A percentile compares a stretch with the other conserved stretches of the same genome.
Conservation (phyloP, 2,113 vertebrate species). For the Corythoichthys intestinalis region DNA sequence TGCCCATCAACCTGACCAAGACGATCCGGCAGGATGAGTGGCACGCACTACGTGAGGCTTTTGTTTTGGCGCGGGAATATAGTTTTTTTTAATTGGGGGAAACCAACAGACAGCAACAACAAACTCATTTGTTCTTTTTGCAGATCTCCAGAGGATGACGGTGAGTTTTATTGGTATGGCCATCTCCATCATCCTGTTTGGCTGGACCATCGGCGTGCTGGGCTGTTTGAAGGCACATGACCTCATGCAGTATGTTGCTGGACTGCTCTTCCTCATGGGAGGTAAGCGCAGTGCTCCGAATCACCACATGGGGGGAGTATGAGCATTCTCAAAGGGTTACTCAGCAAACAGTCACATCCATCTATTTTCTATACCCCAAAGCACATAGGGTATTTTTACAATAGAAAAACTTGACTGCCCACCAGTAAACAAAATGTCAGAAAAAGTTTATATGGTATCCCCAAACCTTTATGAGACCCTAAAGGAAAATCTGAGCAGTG, state of each 20-base stretch:
- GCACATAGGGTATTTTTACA: neutral
- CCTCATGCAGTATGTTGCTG: slow-evolving; percentile 93
- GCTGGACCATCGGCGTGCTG: slow-evolving; percentile 86
- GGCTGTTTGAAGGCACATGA: slow-evolving; percentile 90
- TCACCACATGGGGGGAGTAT: slow-evolving; percentile 54
- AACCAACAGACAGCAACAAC: neutral
- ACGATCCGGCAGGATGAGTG: slow-evolving; percentile 90
- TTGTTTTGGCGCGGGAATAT: slow-evolving; percentile 3
- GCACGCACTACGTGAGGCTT: slow-evolving; percentile 87
- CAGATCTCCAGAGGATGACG: slow-evolving; percentile 90
- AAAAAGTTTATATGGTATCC: too few relatives aligned
- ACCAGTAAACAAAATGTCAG: neutral
- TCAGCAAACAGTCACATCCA: too few relatives aligned
- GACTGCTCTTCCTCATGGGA: slow-evolving; percentile 93
- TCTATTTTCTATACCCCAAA: neutral
- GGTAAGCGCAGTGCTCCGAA: slow-evolving; percentile 70
- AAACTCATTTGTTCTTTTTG: neutral
- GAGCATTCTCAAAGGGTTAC: slow-evolving; percentile 19
- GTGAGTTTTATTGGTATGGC: slow-evolving; percentile 93
- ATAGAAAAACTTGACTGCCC: too few relatives aligned
- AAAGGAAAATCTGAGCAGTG: too few relatives aligned
- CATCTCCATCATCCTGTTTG: slow-evolving; percentile 88
- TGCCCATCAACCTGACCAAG: slow-evolving; percentile 85
- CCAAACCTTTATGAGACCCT: too few relatives aligned
- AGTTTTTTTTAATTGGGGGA: neutral